Base-by-base conservation (phyloP, 2,888 invertebrate species). In the Cheilosia vernalis region DNA sequence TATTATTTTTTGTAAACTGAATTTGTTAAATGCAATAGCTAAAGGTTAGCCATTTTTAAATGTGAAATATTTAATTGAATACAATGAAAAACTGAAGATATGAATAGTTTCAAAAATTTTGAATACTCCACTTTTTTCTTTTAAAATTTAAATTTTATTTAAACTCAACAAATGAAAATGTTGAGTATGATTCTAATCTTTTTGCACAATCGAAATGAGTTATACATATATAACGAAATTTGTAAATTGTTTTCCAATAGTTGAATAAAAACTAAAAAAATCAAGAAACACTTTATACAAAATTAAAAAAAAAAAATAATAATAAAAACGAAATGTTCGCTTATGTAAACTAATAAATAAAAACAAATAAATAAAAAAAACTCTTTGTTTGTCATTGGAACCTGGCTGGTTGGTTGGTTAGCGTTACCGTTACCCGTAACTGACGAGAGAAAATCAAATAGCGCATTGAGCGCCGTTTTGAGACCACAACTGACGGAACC, bases 341-440 rank as follows among this genome's bases (percentile, higher is more conserved):
- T 85, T 85, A 85, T 85, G 85, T 85, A 85, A 85, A 85, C 85
- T 81, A 85, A 85, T 85, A 81, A 85, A 81, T 55, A 81, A 79
- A 85, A 77, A 81, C 37, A 69, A 84, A 84, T 80, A 74, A 76
- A 76, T 73, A 81, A 76, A 78, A 61, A 13, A 4, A 3, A 13
- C 1, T 13, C 4, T 13, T 37, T 13, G 10, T 37, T 37, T 13
- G 10, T 37, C 13, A 13, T 37, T 30, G 30, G 7, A 30, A 30
- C 7, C 9, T 9, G 9, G 5, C 9, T 30, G 2, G 4, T 24
- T n/a, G n/a, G n/a, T n/a, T n/a, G n/a, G n/a, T n/a, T n/a, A n/a
- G n/a, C n/a, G n/a, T n/a, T n/a, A n/a, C n/a, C n/a, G n/a, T n/a
- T n/a, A n/a, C n/a, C n/a, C n/a, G n/a, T n/a, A n/a, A n/a, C n/a